Percentiles rank a stretch among this genome's conserved stretches.
These are phyloP conservation scores for Apocrypta bakeri DNA, from an alignment of 1,140 invertebrate species.

Conservation along the genomic window DNA sequence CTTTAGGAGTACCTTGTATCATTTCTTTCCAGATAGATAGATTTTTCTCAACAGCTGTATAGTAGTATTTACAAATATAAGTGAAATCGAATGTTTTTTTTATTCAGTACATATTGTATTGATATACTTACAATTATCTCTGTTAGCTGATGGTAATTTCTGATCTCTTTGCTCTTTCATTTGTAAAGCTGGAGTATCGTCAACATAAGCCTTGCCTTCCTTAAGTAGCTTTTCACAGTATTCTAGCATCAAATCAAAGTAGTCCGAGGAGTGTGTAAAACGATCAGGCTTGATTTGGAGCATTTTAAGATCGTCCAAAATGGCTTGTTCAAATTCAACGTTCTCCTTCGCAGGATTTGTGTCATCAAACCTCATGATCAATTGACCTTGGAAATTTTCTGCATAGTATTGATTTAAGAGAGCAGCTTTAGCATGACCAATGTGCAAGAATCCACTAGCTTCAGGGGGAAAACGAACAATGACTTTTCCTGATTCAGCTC, in stretches of 20 bases:
- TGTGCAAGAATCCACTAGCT: conserved; percentile 94
- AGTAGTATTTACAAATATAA: conserved; percentile 45
- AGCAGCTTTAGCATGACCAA: conserved; percentile 99
- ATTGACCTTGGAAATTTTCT: conserved; percentile 91
- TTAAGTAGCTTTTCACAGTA: conserved; percentile 93
- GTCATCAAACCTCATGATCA: conserved; percentile 99
- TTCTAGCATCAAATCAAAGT: conserved; percentile 94
- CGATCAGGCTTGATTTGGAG: conserved; percentile 93
- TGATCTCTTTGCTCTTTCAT: conserved; percentile 98
- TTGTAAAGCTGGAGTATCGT: conserved; percentile 94
- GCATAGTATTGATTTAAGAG: conserved; percentile 99
- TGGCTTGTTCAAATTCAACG: conserved; percentile 98
- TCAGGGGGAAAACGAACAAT: conserved; percentile 98
- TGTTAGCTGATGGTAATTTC: conserved; percentile 88
- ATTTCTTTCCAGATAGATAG: conserved; percentile 96
- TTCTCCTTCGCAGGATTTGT: conserved; percentile 99
- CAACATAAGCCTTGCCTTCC: conserved; percentile 94
- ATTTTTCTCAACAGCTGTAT: conserved; percentile 89
- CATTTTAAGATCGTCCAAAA: conserved; percentile 94
- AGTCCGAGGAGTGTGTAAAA: conserved; percentile 97
- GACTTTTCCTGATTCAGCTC: conserved; percentile 97
- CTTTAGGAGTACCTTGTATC: conserved; percentile 87
- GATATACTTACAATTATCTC: conserved; percentile 84
- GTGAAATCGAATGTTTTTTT: conserved; percentile 32
- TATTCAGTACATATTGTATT: background rate